Evolutionary conservation across 1,140 invertebrate species (phyloP).

Genomic region (Brachionus sp.): DNA sequence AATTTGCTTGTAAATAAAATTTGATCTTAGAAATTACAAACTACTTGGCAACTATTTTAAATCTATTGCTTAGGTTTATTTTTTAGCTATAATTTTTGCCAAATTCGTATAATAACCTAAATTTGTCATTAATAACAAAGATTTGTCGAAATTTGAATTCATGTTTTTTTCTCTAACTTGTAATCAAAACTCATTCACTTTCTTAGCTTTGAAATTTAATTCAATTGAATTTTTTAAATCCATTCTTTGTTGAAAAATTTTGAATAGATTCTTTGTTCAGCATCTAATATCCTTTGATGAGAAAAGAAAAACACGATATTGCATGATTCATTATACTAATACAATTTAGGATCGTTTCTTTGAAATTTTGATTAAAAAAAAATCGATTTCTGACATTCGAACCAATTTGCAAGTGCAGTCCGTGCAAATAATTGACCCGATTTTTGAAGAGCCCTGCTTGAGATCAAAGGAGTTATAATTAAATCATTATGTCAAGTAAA

Average conservation of each 20-base stretch:
- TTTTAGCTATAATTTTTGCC: background rate
- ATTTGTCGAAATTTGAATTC: background rate
- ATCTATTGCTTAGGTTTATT: background rate
- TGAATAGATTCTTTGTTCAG: background rate
- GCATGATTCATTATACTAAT: background rate
- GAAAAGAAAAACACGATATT: background rate
- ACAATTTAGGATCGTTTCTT: background rate
- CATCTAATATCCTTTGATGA: background rate
- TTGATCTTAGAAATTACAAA: background rate
- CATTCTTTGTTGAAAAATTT: background rate
- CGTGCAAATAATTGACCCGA: background rate
- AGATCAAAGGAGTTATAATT: background rate
- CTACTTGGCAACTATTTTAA: background rate
- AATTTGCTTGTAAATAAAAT: background rate
- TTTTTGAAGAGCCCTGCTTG: background rate
- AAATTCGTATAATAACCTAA: conserved; percentile 17
- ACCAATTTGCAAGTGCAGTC: background rate
- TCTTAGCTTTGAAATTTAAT: background rate
- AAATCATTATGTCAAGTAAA: no score
- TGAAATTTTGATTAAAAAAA: background rate
- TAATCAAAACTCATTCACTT: background rate
- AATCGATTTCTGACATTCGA: background rate
- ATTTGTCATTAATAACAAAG: conserved; percentile 4
- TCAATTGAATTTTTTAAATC: conserved; percentile 4
- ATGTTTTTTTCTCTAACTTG: background rate